Evolutionary conservation across 2,888 invertebrate genomes (phyloP).

Genomic region (Cephus runcator): DNA sequence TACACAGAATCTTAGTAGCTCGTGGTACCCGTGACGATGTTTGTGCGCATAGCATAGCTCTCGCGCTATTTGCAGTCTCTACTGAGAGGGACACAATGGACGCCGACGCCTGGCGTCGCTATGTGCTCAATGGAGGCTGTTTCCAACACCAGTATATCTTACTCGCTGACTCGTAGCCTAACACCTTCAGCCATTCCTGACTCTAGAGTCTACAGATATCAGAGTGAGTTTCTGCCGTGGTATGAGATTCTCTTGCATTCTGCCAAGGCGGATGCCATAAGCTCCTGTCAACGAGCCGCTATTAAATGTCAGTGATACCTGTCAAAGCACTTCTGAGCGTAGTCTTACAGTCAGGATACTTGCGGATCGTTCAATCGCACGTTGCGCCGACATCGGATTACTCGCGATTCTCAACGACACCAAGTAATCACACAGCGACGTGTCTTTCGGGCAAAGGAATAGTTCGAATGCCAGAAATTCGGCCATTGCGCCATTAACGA

Average conservation of each 20-base stretch:
- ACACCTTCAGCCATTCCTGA: not conserved
- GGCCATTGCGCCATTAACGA: not conserved
- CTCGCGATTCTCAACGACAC: not conserved
- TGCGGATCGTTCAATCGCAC: not conserved
- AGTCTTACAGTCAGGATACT: not conserved
- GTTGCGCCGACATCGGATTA: not conserved
- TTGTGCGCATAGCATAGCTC: conserved; percentile 50
- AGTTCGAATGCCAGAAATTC: not conserved
- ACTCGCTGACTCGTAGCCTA: not conserved
- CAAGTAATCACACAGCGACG: not conserved
- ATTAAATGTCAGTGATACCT: not conserved
- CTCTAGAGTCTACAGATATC: not conserved
- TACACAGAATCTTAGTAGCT: not conserved
- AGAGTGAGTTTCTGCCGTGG: not conserved
- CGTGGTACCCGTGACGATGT: conserved; percentile 9
- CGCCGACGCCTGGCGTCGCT: conserved; percentile 45
- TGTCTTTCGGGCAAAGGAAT: not conserved
- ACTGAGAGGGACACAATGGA: conserved; percentile 39
- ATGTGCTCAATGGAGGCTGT: conserved; percentile 36
- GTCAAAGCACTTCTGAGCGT: not conserved
- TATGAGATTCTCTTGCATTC: not conserved
- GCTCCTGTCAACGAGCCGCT: not conserved
- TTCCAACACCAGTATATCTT: conserved; percentile 23
- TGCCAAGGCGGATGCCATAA: not conserved
- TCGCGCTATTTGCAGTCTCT: conserved; percentile 55